A percentile compares a stretch with the other conserved stretches of the same genome.
Conservation (phyloP, 2,113 vertebrate genomes). For the Apodemus sylvaticus region DNA sequence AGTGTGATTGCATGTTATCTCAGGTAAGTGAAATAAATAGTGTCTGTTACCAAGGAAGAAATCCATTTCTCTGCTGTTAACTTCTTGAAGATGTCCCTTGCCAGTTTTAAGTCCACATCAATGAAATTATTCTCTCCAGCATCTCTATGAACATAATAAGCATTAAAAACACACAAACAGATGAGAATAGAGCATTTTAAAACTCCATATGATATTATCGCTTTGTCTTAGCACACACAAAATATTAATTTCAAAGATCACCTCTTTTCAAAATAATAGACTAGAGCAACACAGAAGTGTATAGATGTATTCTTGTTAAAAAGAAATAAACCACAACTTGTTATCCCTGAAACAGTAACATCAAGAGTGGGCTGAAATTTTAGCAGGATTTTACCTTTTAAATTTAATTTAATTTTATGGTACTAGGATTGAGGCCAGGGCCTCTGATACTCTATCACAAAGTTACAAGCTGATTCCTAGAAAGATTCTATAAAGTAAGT, state of each 20-base stretch:
- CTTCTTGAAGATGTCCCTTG: constrained; percentile 73
- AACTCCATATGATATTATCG: background rate
- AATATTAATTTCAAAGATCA: background rate
- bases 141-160: constrained; percentile 60
- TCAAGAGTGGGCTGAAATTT: background rate
- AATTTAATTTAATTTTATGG: background rate
- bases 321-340: background rate
- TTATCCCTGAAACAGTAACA: background rate
- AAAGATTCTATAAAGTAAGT: background rate
- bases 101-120: constrained; percentile 75
- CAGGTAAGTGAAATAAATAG: background rate
- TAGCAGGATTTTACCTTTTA: background rate
- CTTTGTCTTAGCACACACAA: constrained; percentile 19
- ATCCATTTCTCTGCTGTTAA: constrained; percentile 76
- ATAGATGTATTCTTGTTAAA: background rate
- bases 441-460: background rate
- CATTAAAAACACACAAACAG: background rate
- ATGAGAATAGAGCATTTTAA: constrained; percentile 1
- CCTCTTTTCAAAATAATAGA: constrained; percentile 55
- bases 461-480: background rate
- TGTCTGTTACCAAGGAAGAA: constrained; percentile 71
- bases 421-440: background rate
- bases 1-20: background rate
- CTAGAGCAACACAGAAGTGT: background rate
- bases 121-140: background rate